Conservation (phyloP, 2,113 vertebrate genomes). For the Etheostoma spectabile region DNA sequence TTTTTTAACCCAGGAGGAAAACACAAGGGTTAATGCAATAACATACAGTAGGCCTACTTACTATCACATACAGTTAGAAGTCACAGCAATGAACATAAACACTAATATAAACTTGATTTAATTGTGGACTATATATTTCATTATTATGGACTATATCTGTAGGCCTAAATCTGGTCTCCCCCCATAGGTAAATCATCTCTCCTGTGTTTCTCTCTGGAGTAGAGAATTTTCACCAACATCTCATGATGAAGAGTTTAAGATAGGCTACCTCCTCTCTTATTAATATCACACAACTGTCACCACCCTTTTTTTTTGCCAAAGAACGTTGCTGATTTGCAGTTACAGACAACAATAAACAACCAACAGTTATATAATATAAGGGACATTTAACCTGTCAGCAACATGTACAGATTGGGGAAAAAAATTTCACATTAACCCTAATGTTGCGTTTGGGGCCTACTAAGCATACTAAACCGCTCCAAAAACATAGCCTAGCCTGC, state of each 20-base stretch:
- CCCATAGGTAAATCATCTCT: neutral
- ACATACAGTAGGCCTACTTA: neutral
- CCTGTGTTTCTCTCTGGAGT: neutral
- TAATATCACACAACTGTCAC: neutral
- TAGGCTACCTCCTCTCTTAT: neutral
- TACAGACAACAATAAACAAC: too few relatives aligned
- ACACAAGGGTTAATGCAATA: neutral
- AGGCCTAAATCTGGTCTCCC: neutral
- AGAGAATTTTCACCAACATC: neutral
- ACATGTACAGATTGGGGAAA: too few relatives aligned
- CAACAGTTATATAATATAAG: too few relatives aligned
- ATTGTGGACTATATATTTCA: too few relatives aligned
- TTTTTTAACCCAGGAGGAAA: too few relatives aligned
- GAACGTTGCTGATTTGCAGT: too few relatives aligned
- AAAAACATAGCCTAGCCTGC: too few relatives aligned
- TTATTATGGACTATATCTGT: neutral
- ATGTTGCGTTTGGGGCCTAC: too few relatives aligned
- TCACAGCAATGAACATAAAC: neutral
- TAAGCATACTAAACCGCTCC: too few relatives aligned
- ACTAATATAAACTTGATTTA: neutral
- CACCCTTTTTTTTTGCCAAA: too few relatives aligned
- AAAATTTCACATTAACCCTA: too few relatives aligned
- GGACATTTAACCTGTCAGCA: too few relatives aligned
- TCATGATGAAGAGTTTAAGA: neutral
- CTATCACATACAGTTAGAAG: neutral